Evolutionary conservation across 2,113 vertebrate genomes (phyloP).

Genomic region (Grantiella picta): DNA sequence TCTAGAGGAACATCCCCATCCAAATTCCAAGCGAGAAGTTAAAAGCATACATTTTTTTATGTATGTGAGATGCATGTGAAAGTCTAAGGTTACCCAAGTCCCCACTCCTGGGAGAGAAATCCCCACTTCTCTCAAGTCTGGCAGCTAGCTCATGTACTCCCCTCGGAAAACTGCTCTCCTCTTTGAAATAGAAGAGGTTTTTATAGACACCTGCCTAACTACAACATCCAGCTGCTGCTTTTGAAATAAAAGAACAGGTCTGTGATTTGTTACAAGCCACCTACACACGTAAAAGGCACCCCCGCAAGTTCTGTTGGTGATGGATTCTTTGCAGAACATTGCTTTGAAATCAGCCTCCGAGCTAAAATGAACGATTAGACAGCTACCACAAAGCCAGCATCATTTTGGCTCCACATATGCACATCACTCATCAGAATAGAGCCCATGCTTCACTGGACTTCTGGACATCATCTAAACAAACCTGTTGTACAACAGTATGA

Average conservation of each 20-base stretch:
- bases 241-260: slow-evolving; percentile 1
- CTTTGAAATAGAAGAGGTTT: neutral
- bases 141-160: neutral
- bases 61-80: neutral
- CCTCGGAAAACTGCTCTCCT: neutral
- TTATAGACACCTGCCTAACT: neutral
- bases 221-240: neutral
- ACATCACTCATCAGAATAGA: neutral
- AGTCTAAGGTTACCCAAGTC: neutral
- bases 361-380: neutral
- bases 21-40: neutral
- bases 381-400: neutral
- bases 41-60: neutral
- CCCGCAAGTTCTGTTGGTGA: neutral
- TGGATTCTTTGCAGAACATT: neutral
- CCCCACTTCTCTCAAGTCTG: neutral
- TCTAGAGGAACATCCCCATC: neutral
- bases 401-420: neutral
- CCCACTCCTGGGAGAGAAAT: too few relatives aligned
- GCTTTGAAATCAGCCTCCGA: neutral
- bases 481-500: neutral
- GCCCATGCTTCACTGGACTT: neutral
- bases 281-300: neutral
- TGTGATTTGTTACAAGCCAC: neutral
- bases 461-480: neutral